phyloP scores from a whole-genome alignment of 1,140 invertebrate species.

The Hestina assimilis region DNA sequence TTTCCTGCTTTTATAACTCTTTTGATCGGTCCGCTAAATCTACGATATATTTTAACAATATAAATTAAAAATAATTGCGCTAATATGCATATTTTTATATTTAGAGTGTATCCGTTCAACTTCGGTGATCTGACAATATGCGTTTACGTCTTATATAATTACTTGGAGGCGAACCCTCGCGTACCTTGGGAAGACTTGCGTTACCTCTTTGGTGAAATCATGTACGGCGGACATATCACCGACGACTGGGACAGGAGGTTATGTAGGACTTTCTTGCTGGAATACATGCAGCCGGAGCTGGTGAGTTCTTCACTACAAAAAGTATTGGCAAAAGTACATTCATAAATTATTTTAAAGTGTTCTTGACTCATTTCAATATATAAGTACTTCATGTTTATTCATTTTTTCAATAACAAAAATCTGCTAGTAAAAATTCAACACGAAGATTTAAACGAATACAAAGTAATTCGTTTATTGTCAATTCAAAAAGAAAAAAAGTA shows the following conservation, averaged over 20 bases:
- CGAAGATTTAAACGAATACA: too few species aligned
- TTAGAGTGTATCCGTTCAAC: conserved; percentile 85
- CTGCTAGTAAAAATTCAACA: too few species aligned
- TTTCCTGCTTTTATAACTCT: too few species aligned
- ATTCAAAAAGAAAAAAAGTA: too few species aligned
- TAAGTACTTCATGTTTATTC: too few species aligned
- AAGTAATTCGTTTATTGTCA: too few species aligned
- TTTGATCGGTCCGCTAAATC: too few species aligned
- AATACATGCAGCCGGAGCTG: conserved; percentile 91
- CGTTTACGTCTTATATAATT: conserved; percentile 94
- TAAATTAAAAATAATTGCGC: too few species aligned
- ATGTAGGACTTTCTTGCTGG: conserved; percentile 92
- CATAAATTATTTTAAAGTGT: too few species aligned
- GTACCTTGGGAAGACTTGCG: conserved; percentile 96
- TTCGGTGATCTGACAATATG: conserved; percentile 95
- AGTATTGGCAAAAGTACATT: neutral
- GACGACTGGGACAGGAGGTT: conserved; percentile 96
- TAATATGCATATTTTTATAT: neutral
- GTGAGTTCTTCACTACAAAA: conserved; percentile 62
- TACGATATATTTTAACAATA: too few species aligned
- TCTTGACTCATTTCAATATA: too few species aligned
- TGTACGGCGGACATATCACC: conserved; percentile 98
- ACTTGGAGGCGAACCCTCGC: conserved; percentile 92
- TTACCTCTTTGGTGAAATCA: conserved; percentile 97
- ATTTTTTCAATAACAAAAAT: too few species aligned